Conservation (phyloP, 2,113 vertebrate species). For the Progne subis region DNA sequence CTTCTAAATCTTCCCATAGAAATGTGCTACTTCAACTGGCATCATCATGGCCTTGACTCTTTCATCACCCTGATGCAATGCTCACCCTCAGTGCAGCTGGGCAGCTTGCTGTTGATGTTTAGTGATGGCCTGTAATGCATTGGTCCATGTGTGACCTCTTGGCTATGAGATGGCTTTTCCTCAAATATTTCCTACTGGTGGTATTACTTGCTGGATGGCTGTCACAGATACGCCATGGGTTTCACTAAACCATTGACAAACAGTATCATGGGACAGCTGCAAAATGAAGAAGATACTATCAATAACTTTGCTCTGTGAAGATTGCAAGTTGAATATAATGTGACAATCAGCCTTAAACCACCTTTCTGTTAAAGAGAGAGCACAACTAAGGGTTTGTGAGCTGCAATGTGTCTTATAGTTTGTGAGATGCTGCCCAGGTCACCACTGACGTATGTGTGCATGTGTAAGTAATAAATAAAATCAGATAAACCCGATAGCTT, state of each 20-base stretch:
- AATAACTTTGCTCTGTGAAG: background rate
- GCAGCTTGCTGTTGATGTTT: background rate
- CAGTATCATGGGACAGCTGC: background rate
- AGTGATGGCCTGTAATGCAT: fast-evolving
- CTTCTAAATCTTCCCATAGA: background rate
- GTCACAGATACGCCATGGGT: background rate
- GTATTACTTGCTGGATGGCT: background rate
- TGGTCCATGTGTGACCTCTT: background rate
- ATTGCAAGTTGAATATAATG: background rate
- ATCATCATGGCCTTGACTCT: background rate
- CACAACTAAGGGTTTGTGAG: background rate
- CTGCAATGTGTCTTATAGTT: background rate
- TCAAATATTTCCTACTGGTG: background rate
- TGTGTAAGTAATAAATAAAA: slow-evolving; percentile 1
- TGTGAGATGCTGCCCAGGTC: background rate
- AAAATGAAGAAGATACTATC: background rate
- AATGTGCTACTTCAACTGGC: background rate
- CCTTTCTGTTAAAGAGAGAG: background rate
- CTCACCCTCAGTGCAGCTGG: background rate
- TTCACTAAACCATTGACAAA: background rate
- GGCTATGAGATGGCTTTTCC: background rate
- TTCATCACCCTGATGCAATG: background rate
- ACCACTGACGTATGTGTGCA: background rate
- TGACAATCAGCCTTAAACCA: background rate
- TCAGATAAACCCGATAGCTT: background rate